Evolutionary conservation across 2,888 invertebrate species (phyloP).

Genomic region (Slavum lentiscoides): DNA sequence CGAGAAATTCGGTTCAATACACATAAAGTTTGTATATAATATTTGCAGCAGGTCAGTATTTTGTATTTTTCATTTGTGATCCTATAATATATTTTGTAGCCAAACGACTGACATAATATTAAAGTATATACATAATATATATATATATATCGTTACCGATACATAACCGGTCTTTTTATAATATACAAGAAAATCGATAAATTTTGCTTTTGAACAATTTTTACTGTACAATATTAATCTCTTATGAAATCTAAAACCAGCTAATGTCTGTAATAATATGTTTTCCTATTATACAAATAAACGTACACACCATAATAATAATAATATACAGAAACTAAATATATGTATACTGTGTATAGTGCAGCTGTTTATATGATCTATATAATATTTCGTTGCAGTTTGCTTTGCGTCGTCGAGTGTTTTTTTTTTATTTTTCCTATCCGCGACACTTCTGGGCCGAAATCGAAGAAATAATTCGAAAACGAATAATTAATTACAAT

Average conservation of each 20-base stretch:
- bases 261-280: too few relatives aligned
- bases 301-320: background rate
- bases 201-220: slow-evolving; percentile 19
- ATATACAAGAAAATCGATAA: slow-evolving; percentile 9
- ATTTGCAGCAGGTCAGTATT: background rate
- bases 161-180: slow-evolving; percentile 3
- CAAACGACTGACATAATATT: slow-evolving; percentile 34
- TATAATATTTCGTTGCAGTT: background rate
- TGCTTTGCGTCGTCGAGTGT: background rate
- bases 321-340: background rate
- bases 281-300: slow-evolving; percentile 5
- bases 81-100: slow-evolving; percentile 18
- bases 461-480: background rate
- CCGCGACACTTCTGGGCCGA: background rate
- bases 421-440: background rate
- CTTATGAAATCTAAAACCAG: background rate
- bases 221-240: slow-evolving; percentile 4
- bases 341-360: too few relatives aligned
- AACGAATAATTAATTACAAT: background rate
- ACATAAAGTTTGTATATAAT: background rate
- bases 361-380: background rate
- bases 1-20: slow-evolving; percentile 7
- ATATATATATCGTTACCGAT: background rate
- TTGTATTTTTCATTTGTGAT: slow-evolving; percentile 31
- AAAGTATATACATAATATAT: background rate